Evolutionary conservation across 2,888 invertebrate species (phyloP).

Genomic region (Deroplatys truncata): DNA sequence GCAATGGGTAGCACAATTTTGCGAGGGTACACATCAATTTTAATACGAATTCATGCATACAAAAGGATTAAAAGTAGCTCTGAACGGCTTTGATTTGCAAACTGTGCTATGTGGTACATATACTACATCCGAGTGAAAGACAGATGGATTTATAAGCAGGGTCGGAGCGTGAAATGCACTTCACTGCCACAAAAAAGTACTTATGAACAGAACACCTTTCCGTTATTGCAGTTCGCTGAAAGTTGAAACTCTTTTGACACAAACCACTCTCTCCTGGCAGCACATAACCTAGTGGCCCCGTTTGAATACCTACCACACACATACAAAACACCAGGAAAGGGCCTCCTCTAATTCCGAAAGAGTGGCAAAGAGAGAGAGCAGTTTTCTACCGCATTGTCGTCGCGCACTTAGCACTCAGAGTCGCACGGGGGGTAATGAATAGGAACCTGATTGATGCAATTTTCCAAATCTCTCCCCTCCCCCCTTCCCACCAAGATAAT

Average conservation of each 20-base stretch:
- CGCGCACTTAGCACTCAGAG: conserved; percentile 22
- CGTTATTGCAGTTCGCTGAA: not conserved
- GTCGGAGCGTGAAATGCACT: not conserved
- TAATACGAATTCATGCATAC: too few species aligned
- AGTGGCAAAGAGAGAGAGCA: not conserved
- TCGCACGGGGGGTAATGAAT: conserved; percentile 29
- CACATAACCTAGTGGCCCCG: not conserved
- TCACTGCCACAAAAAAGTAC: not conserved
- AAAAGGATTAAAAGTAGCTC: too few species aligned
- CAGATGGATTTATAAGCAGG: not conserved
- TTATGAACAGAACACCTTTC: not conserved
- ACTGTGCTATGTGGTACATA: not conserved
- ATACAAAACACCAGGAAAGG: not conserved
- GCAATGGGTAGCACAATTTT: too few species aligned
- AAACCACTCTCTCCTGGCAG: not conserved
- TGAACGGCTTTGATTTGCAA: not conserved
- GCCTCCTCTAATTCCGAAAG: not conserved
- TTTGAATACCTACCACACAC: not conserved
- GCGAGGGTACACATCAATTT: too few species aligned
- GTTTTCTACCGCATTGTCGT: not conserved
- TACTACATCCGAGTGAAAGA: not conserved
- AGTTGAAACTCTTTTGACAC: not conserved
- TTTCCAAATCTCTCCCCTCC: conserved; percentile 22
- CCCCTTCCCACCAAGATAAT: conserved; percentile 22
- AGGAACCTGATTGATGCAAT: conserved; percentile 32